Evolutionary conservation across 1,140 invertebrate species (phyloP), one percentile per base, ranked within the genome.

Genomic region (Conopomorpha cramerella): DNA sequence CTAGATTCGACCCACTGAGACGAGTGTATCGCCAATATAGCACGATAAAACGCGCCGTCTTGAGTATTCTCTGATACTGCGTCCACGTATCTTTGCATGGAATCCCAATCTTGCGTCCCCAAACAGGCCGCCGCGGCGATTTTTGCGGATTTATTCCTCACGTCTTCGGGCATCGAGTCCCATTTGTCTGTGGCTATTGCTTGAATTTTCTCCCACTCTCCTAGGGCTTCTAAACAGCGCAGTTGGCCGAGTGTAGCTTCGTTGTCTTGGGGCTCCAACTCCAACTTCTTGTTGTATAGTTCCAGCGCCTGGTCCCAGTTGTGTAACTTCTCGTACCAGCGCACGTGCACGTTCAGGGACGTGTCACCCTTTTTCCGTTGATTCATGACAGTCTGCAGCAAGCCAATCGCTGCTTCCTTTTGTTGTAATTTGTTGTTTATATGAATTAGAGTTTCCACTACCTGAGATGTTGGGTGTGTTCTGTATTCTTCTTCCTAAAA

Each of bases 381-480:
- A 43, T 89, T 88, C 84, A 90, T 93, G 0, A 97, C 94, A 55
- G 93, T 92, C 49, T 95, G 89, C 8, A 99, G 71, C 1, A 98
- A 65, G 14, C 91, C 96, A 47, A 94, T 90, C 1, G 98, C 96
- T 1, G 96, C 96, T 77, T 99, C 98, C 42, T 96, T 92, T 55
- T 99, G 95, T 61, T 99, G 96, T 8, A 99, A 74, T 73, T 99
- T 99, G 62, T 99, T 99, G 56, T 99, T 99, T 41, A 99, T 99
- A 8, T 94, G 93, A 50, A 99, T 98, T 0, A 98, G 77, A 2
- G 93, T 87, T 61, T 98, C 96, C 2, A 98, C 87, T 0, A 97
- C 91, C 41, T 91, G 87, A 14, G 89, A 86, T 16, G 82, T 89
- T 8, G 72, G 60, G 19, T 77, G 78, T 14, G 55, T 66, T 45